phyloP scores from a whole-genome alignment of 2,888 invertebrate species.

The Lasioglossum calceatum region DNA sequence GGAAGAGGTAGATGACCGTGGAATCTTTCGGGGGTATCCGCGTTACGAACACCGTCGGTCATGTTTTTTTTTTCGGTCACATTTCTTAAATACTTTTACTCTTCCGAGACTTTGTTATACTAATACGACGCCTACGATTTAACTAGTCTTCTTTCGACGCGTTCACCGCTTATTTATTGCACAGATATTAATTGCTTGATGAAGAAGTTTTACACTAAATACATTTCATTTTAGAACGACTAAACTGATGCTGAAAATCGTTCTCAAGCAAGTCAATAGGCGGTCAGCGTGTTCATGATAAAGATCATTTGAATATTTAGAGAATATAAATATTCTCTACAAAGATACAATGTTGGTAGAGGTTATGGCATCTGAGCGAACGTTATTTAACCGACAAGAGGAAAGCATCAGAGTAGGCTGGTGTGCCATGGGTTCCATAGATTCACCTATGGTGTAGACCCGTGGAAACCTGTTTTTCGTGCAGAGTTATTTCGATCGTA shows the following conservation, averaged over 20 bases:
- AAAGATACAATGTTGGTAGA: neutral
- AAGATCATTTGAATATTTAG: neutral
- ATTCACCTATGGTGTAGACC: slow-evolving; percentile 50
- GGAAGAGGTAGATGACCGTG: slow-evolving; percentile 65
- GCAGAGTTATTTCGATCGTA: slow-evolving; percentile 72
- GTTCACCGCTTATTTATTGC: neutral
- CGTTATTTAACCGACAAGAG: neutral
- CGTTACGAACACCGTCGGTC: slow-evolving; percentile 24
- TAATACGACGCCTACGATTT: neutral
- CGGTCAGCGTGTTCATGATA: neutral
- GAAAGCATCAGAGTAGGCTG: neutral
- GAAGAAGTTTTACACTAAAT: neutral
- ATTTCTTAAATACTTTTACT: neutral
- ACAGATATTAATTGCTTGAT: neutral
- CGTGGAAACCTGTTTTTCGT: slow-evolving; percentile 69
- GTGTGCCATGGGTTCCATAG: slow-evolving; percentile 21
- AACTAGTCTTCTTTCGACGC: neutral
- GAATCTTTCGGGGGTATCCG: slow-evolving; percentile 25
- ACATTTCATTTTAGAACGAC: neutral
- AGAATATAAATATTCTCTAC: neutral
- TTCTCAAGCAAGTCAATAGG: neutral
- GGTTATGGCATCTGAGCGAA: neutral
- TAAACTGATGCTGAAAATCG: neutral
- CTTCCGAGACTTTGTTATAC: neutral
- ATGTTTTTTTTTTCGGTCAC: neutral